These are phyloP conservation scores for Micronycteris hirsuta DNA, from an alignment of 2,113 vertebrate genomes.

Conservation along the genomic window DNA sequence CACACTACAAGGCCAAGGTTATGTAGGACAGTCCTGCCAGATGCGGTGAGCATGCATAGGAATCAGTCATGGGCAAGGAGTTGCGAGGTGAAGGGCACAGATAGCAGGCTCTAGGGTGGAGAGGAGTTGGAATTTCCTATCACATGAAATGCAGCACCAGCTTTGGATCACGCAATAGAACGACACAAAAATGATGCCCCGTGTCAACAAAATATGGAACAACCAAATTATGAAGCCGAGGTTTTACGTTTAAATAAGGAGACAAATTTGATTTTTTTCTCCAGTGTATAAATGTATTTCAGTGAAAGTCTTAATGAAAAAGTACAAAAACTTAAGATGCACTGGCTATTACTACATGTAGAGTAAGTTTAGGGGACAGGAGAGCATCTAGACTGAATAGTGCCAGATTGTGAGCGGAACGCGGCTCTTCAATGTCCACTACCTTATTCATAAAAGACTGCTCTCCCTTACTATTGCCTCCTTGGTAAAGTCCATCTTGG, in stretches of 20 bases:
- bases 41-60: constrained; percentile 20
- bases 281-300: background rate
- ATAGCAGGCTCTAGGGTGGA: background rate
- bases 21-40: constrained; percentile 8
- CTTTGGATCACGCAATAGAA: background rate
- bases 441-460: background rate
- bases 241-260: background rate
- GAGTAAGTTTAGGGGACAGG: background rate
- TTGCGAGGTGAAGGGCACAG: background rate
- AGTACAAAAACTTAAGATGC: background rate
- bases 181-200: background rate
- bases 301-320: background rate
- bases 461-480: background rate
- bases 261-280: background rate
- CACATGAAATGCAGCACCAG: background rate
- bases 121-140: background rate
- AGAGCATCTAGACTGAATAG: background rate
- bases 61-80: constrained; percentile 33
- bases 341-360: background rate
- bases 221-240: background rate
- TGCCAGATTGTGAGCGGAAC: background rate
- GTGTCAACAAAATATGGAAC: background rate
- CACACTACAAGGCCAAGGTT: constrained; percentile 39
- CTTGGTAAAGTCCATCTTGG: background rate
- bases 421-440: rapidly evolving